Evolutionary conservation across 1,140 invertebrate species (phyloP), one percentile per base, ranked within the genome.

Genomic region (Ectropis grisescens): DNA sequence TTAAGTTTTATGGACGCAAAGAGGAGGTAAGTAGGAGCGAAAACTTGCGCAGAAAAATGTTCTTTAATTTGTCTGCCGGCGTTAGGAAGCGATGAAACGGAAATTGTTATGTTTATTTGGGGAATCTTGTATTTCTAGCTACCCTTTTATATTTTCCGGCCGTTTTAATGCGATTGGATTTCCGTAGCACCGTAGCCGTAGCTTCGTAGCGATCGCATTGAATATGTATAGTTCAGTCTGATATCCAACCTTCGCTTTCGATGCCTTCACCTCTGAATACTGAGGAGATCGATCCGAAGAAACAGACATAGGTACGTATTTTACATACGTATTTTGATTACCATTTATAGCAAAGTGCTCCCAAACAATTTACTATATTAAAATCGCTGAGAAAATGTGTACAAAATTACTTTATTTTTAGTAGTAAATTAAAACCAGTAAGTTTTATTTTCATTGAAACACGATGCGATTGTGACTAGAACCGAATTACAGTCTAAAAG

Each of bases 91-190:
- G 70, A 72, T 75, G 66, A 72, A 65, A 41, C 62, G 58, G 62
- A 70, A 71, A 76, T 65, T 66, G 69, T 79, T 79, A 71, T 74
- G 62, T 71, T 79, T 76, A 67, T 72, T 64, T 51, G 42, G 41
- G 34, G 41, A 59, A 49, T 65, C 55, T 65, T 68, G 48, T 65
- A 51, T 62, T 47, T 47, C 38, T 45, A 49, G 41, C 38, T 69
- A 64, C 37, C 41, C 57, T 58, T 64, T 58, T 51, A 50, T 54
- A 66, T 60, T 60, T 55, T 67, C 50, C 34, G 37, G 28, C 40
- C 46, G 50, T 72, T 74, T 70, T 71, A 74, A 79, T 68, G 54
- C 58, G 55, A 74, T 70, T 70, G 58, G 51, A 53, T 70, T 68
- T 70, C 24, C 43, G 41, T 48, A 45, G 42, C 14, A 11, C 16